Percentiles rank a stretch among this genome's conserved stretches.
These are phyloP conservation scores for Andrena camellia DNA, from an alignment of 2,888 invertebrate species.

Conservation along the genomic window DNA sequence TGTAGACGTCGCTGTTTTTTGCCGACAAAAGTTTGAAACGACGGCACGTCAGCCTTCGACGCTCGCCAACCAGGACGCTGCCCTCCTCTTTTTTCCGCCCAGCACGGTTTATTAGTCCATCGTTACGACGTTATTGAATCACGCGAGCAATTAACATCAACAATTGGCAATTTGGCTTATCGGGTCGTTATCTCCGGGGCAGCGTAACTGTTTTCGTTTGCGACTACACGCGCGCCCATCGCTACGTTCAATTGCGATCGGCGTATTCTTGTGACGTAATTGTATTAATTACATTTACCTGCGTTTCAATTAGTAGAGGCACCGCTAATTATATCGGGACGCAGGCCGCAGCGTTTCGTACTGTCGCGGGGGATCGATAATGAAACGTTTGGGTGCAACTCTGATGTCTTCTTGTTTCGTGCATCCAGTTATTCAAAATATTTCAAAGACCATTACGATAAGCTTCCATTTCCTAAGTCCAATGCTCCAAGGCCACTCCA, in stretches of 20 bases:
- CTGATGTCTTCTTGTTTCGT: constrained; percentile 12
- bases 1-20: not conserved
- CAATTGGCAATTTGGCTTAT: constrained; percentile 58
- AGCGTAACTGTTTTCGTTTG: constrained; percentile 34
- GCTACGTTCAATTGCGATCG: constrained; percentile 25
- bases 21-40: not conserved
- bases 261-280: constrained; percentile 49
- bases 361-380: constrained; percentile 33
- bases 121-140: constrained; percentile 29
- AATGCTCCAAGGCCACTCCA: no score
- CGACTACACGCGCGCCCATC: not conserved
- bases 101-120: not conserved
- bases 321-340: constrained; percentile 44
- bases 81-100: not conserved
- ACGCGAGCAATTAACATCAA: constrained; percentile 44
- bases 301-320: constrained; percentile 52
- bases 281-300: constrained; percentile 61
- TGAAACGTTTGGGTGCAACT: constrained; percentile 26
- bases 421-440: constrained; percentile 21
- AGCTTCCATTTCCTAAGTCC: no score
- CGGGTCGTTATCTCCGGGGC: constrained; percentile 42
- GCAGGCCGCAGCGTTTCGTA: constrained; percentile 2
- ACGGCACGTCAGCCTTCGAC: not conserved
- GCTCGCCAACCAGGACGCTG: no score
- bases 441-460: no score